phyloP scores from a whole-genome alignment of 2,797 vertebrate genomes.

The Channa striata region DNA sequence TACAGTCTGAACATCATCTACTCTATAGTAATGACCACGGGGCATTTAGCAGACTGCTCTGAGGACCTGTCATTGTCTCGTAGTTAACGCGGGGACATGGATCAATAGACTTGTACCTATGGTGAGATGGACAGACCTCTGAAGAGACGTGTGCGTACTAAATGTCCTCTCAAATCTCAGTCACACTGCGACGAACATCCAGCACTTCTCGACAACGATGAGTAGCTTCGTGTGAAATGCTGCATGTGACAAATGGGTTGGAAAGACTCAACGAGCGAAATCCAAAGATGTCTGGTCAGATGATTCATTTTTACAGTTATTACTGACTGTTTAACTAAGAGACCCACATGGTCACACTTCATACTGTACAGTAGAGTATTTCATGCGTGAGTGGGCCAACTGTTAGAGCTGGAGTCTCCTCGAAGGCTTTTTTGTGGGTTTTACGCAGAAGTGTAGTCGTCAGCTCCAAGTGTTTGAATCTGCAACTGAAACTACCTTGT shows the following conservation, averaged over 20 bases:
- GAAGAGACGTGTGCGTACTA: conserved; percentile 25
- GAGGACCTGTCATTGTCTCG: conserved; percentile 26
- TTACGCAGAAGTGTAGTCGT: not conserved
- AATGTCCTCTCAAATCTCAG: conserved; percentile 52
- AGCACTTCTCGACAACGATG: conserved; percentile 35
- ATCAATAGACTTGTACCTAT: conserved; percentile 38
- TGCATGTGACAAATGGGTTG: conserved; percentile 57
- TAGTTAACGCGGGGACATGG: conserved; percentile 30
- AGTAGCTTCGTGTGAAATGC: conserved; percentile 39
- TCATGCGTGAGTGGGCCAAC: not conserved
- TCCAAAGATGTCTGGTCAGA: conserved; percentile 24
- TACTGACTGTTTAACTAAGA: conserved; percentile 11
- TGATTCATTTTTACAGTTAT: conserved; percentile 12
- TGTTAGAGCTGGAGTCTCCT: not conserved
- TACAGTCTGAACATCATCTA: conserved; percentile 13
- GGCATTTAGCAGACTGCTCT: conserved; percentile 14
- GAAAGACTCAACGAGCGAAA: conserved; percentile 24
- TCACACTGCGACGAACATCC: conserved; percentile 40
- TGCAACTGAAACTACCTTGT: not conserved
- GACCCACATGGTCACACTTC: not conserved
- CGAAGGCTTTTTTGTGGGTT: not conserved
- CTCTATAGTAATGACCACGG: conserved; percentile 33
- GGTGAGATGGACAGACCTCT: conserved; percentile 34
- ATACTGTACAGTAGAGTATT: not conserved
- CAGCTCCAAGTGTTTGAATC: not conserved